Evolutionary conservation across 2,888 invertebrate species (phyloP), one percentile per base, ranked within the genome.

Genomic region (Cyclophora punctaria): DNA sequence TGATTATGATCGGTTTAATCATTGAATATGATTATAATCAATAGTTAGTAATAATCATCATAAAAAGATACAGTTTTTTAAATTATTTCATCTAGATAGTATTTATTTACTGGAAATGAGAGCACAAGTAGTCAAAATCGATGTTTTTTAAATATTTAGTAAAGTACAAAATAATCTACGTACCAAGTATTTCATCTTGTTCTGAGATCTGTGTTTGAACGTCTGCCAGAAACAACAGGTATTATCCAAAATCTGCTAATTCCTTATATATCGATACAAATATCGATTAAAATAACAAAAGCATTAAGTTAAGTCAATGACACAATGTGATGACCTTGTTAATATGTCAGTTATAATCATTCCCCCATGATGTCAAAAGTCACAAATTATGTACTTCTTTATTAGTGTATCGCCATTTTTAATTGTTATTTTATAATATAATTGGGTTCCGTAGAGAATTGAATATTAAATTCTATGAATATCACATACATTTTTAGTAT

Each of bases 141-240:
- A 20, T 20, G 20, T 20, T 20, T 20, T 20, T 20, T 20, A 1
- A 20, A 20, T 20, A 20, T 20, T 20, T 20, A 20, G 20, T 20
- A 20, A 20, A 20, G 20, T 20, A 20, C 20, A 20, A 20, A 20
- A 20, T 20, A 20, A 20, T 20, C 20, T 20, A 59, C 76, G 70
- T 47, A 78, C 78, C 69, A 78, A 63, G 62, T 73, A 71, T 69
- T 75, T 76, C 78, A 78, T 78, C 49, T 66, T 74, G 67, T 51
- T 20, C 20, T 67, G 67, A 72, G 73, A 69, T 74, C 64, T 66
- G 65, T 60, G 55, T 64, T 60, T 67, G 64, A 59, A 58, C 59
- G 61, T 58, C 53, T 59, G 51, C 61, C 65, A 67, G 62, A 69
- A 66, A 57, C 60, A 69, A 78, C 69, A 74, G 62, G 66, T 75